Base-by-base conservation (phyloP, 2,113 vertebrate genomes). In the Oreocharis arfaki region DNA sequence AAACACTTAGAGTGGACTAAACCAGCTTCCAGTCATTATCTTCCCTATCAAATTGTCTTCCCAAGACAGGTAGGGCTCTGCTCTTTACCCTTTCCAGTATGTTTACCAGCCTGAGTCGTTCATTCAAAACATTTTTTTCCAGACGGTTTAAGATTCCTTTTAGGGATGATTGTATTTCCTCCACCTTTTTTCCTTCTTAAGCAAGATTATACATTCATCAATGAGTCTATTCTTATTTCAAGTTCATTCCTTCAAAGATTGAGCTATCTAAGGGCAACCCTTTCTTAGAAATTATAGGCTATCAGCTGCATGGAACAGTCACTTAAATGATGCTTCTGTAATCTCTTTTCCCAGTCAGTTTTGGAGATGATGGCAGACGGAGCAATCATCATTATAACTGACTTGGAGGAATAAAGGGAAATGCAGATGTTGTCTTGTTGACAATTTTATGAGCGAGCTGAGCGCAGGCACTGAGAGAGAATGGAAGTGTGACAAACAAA, bases 261-360 rank as follows among this genome's bases (percentile, higher is more conserved):
- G 59, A 79, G 13, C 65, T 83, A 57, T 81, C 60, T 59, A 35
- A 91, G 87, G 59, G 75, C 41, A 85, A 73, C 46, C 10, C 32
- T 86, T 78, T 78, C 26, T 71, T 56, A 46, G 60, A 92, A 94
- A 94, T 96, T 92, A 85, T 11, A 93, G 61, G n/a, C 73, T 95
- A 71, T 89, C 76, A 92, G n/a, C 79, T 95, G 76, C 80, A 74
- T 56, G 52, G 85, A 94, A 67, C 59, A 84, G 30, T 67, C 33
- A 44, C n/a, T 91, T 73, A 70, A 71, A 56, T 39, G 73, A 78
- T 70, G 59, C 24, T 35, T 90, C 42, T 65, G 30, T 50, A 76
- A 90, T 77, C 23, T 85, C 42, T 76, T 84, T 87, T 90, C 55
- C 53, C 35, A 53, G 52, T 87, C 76, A 44, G 6, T 67, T 89